Base-by-base conservation (phyloP, 2,113 vertebrate genomes). In the Semnopithecus entellus region DNA sequence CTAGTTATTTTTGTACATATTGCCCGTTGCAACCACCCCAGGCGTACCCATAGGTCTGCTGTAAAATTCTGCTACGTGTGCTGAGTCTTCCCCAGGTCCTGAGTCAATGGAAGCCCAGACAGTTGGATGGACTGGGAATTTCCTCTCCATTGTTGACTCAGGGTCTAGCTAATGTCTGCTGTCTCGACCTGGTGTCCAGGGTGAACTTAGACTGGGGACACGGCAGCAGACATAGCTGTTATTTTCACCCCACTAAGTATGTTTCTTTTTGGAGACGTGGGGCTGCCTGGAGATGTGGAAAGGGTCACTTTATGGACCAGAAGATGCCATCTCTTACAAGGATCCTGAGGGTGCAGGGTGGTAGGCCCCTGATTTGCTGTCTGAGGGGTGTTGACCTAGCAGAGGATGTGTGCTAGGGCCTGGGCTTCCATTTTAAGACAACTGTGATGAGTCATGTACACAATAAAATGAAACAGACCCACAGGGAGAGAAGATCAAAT, bases 1-100 rank as follows among this genome's bases (percentile, higher is more conserved):
- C 88, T 64, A 78, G 76, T 94, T 94, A 87, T 90, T 97, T 97
- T 66, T 87, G 80, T 86, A 68, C 48, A 68, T 48, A 25, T 35
- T 50, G n/a, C 80, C 72, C 43, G 10, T 40, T 82, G 30, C 83
- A 17, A 57, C 43, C 8, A 68, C 20, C 20, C 17, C 45, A 76
- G 78, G 12, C 23, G 61, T 25, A 84, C 61, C 55, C 87, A 78
- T 32, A 59, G 17, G 23, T 85, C 89, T 83, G 48, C n/a, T 72
- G 2, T 75, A 50, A 94, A 92, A 52, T 48, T 55, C 61, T 68
- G 13, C 32, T 79, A 76, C 64, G 3, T 52, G 86, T n/a, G 20
- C 35, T 81, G n/a, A 17, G 40, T 92, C 81, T 45, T 45, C 30
- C 50, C 30, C 17, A 22, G 55, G 18, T 75, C 40, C 25, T 92